Base-by-base conservation (phyloP, 2,888 invertebrate species). In the Actias luna region DNA sequence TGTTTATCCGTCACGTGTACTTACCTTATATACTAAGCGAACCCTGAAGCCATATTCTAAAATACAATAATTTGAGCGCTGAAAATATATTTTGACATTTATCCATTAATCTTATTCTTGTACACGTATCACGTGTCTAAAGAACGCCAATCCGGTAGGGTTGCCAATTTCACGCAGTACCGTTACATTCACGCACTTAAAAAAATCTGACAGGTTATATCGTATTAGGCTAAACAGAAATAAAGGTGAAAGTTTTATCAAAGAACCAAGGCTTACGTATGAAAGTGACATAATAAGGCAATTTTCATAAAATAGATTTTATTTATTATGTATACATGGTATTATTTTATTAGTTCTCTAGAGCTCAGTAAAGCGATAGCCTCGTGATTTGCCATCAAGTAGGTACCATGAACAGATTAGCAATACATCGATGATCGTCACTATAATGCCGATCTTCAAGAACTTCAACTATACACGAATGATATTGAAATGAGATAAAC, bases 1-100 rank as follows among this genome's bases (percentile, higher is more conserved):
- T 10, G 12, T 12, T 4, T 25, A 22, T 50, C 25, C 22, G 12
- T 25, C 14, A 4, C 22, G 25, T 12, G 25, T 50, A 2, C 46
- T 25, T 12, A 50, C 10, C 12, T 50, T 50, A 50, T 50, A 22
- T 25, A 5, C 16, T 50, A 50, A 50, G 46, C 46, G 46, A 50
- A 25, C 22, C 46, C 46, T 25, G 22, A 22, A 55, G 55, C 55
- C 5, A 55, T 55, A 55, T 55, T 57, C 58, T 58, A 46, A 61
- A 58, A 58, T 33, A 57, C 33, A 62, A 42, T 58, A 58, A 33
- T 42, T 58, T 62, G 55, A 57, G 16, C 61, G 57, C 33, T 58
- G 58, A 62, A 62, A 62, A 62, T 58, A 62, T 62, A 55, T 62
- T 62, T 62, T 42, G 61, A 62, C 42, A 58, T 39, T 39, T 22